Conservation (phyloP, 2,113 vertebrate species). For the Setophaga kirtlandii region DNA sequence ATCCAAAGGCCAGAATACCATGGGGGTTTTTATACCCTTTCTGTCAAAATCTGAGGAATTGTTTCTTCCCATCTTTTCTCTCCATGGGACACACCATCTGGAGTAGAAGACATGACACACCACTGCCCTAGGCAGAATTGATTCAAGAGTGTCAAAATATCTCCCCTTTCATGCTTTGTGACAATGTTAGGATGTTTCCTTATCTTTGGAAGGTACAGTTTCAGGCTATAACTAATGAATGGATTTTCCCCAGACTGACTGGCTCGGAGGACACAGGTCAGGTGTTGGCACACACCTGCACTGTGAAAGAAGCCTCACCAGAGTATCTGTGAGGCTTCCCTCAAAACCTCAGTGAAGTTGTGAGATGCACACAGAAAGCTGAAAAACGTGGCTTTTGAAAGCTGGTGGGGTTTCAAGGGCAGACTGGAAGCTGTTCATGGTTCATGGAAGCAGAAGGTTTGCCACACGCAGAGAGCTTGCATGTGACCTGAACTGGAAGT, state of each 20-base stretch:
- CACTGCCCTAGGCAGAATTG: neutral
- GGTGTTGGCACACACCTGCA: neutral
- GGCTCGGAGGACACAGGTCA: neutral
- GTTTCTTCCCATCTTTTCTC: neutral
- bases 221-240: neutral
- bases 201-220: neutral
- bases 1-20: neutral
- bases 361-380: neutral
- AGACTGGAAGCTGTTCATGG: neutral
- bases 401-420: neutral
- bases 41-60: neutral
- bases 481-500: neutral
- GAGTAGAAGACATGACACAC: neutral
- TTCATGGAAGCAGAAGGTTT: neutral
- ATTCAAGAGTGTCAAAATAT: neutral
- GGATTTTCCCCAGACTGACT: neutral
- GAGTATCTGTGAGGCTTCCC: neutral
- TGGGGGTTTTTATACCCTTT: neutral
- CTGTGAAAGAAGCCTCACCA: neutral
- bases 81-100: neutral
- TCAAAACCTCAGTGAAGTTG: neutral
- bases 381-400: neutral
- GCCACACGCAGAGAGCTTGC: neutral
- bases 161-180: neutral
- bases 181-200: neutral